Base-by-base conservation (phyloP, 1,140 invertebrate species). In the Brachionus calyciflorus region DNA sequence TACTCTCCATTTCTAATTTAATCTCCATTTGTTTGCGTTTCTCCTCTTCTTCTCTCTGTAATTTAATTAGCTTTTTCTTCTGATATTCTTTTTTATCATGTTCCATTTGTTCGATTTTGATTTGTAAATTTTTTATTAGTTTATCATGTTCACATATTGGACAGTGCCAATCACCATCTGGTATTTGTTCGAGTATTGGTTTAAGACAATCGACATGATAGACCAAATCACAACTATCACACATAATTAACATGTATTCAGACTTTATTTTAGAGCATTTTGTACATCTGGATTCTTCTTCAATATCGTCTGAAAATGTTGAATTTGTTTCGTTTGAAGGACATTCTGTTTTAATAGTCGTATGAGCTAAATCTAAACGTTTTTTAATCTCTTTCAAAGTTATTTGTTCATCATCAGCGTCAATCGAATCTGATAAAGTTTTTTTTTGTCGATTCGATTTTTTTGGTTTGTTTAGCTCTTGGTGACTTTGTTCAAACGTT, bases 101-200 rank as follows among this genome's bases (percentile, higher is more conserved):
- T 57, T 76, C 55, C 6, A 75, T 26, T 53, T 57, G 44, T 40
- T 76, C 5, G n/a, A 55, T 17, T 60, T 76, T 76, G 24, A 40
- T 4, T 26, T 24, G 1, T 41, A 76, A 46, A 30, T 26, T 41
- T 24, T 24, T 7, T 41, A 41, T 55, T 48, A 76, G 33, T 33
- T 30, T 17, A 40, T 41, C 49, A 48, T 77, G 76, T 33, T 77
- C 55, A 86, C 95, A 98, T 0, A 92, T 92, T 51, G 94, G 94
- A 84, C 96, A 98, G 84, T 90, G 94, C 96, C 95, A 98, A 82
- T 96, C 92, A 21, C 94, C 94, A 82, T 96, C 93, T 4, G 95
- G 95, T 81, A 98, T 93, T 1, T 94, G 87, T 84, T 96, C 90
- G 6, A 98, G 86, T 17, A 93, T 89, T 1, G 95, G 94, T 46